These are phyloP conservation scores for Masnerella sp. DNA, from an alignment of 2,888 invertebrate genomes.

Conservation along the genomic window DNA sequence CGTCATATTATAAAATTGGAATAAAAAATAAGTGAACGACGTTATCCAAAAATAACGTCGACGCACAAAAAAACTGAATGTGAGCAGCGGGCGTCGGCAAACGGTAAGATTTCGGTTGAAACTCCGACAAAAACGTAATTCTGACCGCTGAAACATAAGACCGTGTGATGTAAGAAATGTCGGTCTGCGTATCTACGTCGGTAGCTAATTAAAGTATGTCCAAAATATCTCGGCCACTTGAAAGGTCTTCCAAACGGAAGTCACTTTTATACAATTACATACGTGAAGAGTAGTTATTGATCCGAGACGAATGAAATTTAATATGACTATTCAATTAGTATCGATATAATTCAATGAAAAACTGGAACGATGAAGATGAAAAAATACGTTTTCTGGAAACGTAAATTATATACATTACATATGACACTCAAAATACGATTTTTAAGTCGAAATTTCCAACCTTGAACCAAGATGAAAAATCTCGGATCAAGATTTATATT, in stretches of 20 bases:
- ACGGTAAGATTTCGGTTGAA: neutral
- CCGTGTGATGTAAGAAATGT: slow-evolving; percentile 10
- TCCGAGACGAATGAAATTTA: neutral
- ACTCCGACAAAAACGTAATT: slow-evolving; percentile 8
- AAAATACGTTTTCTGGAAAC: too few species aligned
- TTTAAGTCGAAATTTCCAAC: too few species aligned
- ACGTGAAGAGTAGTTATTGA: slow-evolving; percentile 1
- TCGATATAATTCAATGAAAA: slow-evolving; percentile 7
- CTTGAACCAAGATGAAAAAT: too few species aligned
- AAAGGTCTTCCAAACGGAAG: neutral
- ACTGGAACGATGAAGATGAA: neutral
- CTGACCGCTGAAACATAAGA: neutral
- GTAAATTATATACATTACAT: too few species aligned
- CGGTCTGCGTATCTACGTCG: neutral
- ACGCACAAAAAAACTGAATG: neutral
- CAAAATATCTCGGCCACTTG: slow-evolving; percentile 23
- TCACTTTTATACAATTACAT: neutral
- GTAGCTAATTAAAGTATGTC: slow-evolving; percentile 10
- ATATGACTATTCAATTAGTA: slow-evolving; percentile 14
- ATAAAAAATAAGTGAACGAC: neutral
- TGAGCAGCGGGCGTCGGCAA: neutral
- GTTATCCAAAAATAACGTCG: slow-evolving; percentile 2
- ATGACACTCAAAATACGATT: too few species aligned
- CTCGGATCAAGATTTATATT: too few species aligned
- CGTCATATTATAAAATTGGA: slow-evolving; percentile 4